Percentiles rank a stretch among this genome's conserved stretches.
These are phyloP conservation scores for Pitangus sulphuratus DNA, from an alignment of 2,797 vertebrate species.

Conservation along the genomic window DNA sequence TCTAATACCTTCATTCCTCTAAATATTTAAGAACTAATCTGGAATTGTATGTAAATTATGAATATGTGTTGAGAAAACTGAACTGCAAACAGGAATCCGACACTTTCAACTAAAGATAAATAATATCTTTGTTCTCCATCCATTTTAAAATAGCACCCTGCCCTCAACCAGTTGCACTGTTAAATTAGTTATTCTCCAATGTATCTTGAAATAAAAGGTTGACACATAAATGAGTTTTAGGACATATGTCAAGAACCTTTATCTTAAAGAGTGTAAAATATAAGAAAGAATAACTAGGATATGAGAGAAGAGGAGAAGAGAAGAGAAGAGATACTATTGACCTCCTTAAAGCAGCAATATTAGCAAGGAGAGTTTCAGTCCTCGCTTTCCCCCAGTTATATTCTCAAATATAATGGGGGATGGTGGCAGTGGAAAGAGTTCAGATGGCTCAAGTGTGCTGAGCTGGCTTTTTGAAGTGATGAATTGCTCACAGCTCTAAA, in stretches of 20 bases:
- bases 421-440: background rate
- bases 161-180: background rate
- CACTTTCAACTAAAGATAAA: background rate
- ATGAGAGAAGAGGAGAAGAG: background rate
- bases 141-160: background rate
- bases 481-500: background rate
- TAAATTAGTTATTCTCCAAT: background rate
- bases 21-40: background rate
- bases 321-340: background rate
- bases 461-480: slow-evolving; percentile 21
- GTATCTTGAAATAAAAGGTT: background rate
- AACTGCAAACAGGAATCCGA: background rate
- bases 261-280: background rate
- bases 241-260: background rate
- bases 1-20: background rate
- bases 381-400: background rate
- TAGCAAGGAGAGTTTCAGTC: background rate
- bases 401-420: background rate
- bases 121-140: background rate
- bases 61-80: background rate
- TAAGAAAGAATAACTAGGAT: background rate
- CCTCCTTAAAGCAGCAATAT: background rate
- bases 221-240: background rate
- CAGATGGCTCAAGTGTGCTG: slow-evolving; percentile 10
- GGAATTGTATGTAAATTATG: background rate